Evolutionary conservation across 2,888 invertebrate genomes (phyloP).

Genomic region (Volucella zonaria): DNA sequence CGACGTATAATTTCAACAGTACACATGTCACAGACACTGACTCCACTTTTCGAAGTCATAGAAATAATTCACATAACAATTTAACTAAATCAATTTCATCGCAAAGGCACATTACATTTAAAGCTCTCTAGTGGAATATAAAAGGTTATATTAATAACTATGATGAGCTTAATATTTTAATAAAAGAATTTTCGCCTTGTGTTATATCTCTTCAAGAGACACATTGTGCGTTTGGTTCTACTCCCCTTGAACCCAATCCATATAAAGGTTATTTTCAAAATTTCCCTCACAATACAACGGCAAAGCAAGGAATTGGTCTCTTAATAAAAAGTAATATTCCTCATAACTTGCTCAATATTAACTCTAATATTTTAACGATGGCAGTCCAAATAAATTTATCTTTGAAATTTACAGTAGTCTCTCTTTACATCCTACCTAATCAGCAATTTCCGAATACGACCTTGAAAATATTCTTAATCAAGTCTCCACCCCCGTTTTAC

Average conservation of each 20-base stretch:
- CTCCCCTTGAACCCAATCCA: conserved; percentile 21
- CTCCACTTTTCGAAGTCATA: no score
- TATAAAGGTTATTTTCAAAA: conserved; percentile 54
- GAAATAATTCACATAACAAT: no score
- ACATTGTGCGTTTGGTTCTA: conserved; percentile 33
- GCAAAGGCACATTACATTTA: no score
- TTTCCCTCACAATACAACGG: conserved; percentile 17
- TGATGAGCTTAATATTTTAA: conserved; percentile 16
- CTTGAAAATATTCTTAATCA: conserved; percentile 29
- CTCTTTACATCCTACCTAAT: conserved; percentile 38
- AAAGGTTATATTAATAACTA: conserved; percentile 25
- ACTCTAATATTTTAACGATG: conserved; percentile 29
- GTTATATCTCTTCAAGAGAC: conserved; percentile 69
- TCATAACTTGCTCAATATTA: conserved; percentile 37
- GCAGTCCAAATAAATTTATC: conserved; percentile 36
- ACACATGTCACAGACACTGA: no score
- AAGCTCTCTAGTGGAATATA: conserved; percentile 8
- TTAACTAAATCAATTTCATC: no score
- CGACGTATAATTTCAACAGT: neutral
- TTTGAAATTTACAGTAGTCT: conserved; percentile 31
- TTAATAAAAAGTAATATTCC: conserved; percentile 51
- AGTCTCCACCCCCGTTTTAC: no score
- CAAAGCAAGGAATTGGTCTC: conserved; percentile 54
- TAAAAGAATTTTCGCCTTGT: conserved; percentile 40
- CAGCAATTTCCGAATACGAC: conserved; percentile 14